phyloP scores from a whole-genome alignment of 2,888 invertebrate species.

The Euclidia mi region DNA sequence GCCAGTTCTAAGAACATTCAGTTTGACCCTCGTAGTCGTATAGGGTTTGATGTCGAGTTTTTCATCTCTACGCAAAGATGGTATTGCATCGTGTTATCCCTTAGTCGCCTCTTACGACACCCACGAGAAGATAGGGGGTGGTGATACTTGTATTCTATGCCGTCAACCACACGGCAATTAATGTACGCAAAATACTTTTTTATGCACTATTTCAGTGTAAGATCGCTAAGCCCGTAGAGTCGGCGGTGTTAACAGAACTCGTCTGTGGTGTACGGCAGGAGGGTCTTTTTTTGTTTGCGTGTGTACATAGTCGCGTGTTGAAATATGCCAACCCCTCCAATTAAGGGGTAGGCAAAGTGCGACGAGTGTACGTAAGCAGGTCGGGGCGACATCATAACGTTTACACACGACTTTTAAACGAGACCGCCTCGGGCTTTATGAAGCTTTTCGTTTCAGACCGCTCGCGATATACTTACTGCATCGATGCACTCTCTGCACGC shows the following conservation, averaged over 20 bases:
- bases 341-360: slow-evolving; percentile 84
- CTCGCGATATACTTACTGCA: slow-evolving; percentile 55
- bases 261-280: slow-evolving; percentile 61
- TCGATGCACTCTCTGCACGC: slow-evolving; percentile 30
- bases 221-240: slow-evolving; percentile 77
- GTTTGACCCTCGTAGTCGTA: too few species aligned
- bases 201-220: slow-evolving; percentile 78
- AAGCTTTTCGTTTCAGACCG: slow-evolving; percentile 68
- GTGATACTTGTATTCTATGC: too few species aligned
- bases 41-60: too few species aligned
- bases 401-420: slow-evolving; percentile 82
- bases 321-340: slow-evolving; percentile 80
- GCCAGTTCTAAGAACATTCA: too few species aligned
- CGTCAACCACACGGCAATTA: too few species aligned
- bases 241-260: slow-evolving; percentile 63
- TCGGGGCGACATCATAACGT: slow-evolving; percentile 81
- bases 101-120: too few species aligned
- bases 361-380: slow-evolving; percentile 84
- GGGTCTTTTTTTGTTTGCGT: slow-evolving; percentile 77
- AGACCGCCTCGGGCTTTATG: slow-evolving; percentile 71
- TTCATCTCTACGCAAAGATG: too few species aligned
- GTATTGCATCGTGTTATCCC: too few species aligned
- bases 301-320: slow-evolving; percentile 75
- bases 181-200: slow-evolving; percentile 67
- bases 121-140: too few species aligned